Conservation (phyloP, 2,113 vertebrate species). For the Oncorhynchus clarkii region DNA sequence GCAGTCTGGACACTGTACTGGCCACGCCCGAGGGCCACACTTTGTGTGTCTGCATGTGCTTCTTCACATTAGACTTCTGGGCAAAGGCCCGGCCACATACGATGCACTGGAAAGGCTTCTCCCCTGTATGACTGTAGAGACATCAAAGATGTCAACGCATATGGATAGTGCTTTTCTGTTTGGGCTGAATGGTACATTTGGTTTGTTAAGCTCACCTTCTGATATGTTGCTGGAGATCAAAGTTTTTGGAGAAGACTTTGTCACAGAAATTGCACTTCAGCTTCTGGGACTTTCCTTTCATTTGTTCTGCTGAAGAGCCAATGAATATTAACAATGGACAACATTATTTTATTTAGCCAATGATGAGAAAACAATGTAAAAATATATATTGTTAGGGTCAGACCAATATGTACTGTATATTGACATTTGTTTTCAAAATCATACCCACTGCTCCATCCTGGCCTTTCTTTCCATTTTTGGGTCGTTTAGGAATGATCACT, state of each 20-base stretch:
- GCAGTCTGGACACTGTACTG: slow-evolving; percentile 83
- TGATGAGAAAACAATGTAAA: too few species aligned
- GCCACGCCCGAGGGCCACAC: slow-evolving; percentile 91
- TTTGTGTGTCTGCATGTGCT: slow-evolving; percentile 99
- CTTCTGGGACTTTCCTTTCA: slow-evolving; percentile 89
- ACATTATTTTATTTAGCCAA: neutral
- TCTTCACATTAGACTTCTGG: slow-evolving; percentile 98
- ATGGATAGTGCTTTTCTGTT: neutral
- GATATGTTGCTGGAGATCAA: slow-evolving; percentile 97
- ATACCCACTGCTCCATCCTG: slow-evolving; percentile 70
- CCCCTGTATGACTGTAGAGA: slow-evolving; percentile 87
- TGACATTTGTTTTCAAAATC: neutral
- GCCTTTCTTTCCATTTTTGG: slow-evolving; percentile 72
- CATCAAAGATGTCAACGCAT: neutral
- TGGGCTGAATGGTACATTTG: too few species aligned
- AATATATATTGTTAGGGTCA: too few species aligned
- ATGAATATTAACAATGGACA: neutral
- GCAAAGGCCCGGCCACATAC: slow-evolving; percentile 97
- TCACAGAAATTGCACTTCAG: slow-evolving; percentile 95
- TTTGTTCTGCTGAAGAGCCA: slow-evolving; percentile 59
- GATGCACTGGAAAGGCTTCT: slow-evolving; percentile 98
- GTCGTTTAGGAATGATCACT: slow-evolving; percentile 78
- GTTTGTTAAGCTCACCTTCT: slow-evolving; percentile 78
- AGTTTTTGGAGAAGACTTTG: slow-evolving; percentile 97
- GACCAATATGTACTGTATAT: too few species aligned